Conservation (phyloP, 2,113 vertebrate genomes). For the Pholis gunnellus region DNA sequence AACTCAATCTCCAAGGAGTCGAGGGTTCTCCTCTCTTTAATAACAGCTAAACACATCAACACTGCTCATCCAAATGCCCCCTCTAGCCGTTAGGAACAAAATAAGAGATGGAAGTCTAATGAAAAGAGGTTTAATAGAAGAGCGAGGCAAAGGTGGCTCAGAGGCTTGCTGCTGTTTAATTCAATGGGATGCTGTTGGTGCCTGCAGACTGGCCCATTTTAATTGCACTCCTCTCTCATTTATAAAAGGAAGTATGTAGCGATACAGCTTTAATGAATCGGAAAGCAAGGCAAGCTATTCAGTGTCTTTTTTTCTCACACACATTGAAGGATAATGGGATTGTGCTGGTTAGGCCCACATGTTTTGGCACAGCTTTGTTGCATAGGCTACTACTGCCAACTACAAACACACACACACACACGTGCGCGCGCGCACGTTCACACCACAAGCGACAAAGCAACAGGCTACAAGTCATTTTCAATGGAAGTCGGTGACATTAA, state of each 20-base stretch:
- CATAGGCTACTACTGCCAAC: background rate
- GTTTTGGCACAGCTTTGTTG: slow-evolving; percentile 27
- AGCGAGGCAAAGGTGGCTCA: slow-evolving; percentile 74
- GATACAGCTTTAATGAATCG: slow-evolving; percentile 70
- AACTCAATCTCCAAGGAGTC: slow-evolving; percentile 71
- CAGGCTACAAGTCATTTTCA: background rate
- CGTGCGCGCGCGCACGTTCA: background rate
- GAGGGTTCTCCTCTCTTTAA: slow-evolving; percentile 71
- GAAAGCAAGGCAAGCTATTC: slow-evolving; percentile 60
- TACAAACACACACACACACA: slow-evolving; percentile 8
- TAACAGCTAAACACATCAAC: slow-evolving; percentile 80
- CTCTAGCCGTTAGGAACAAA: slow-evolving; percentile 68
- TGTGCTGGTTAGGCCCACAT: slow-evolving; percentile 55
- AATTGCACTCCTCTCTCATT: slow-evolving; percentile 74
- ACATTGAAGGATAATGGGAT: slow-evolving; percentile 56
- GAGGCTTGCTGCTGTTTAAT: slow-evolving; percentile 76
- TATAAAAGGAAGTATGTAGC: slow-evolving; percentile 63
- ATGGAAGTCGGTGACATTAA: background rate
- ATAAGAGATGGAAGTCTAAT: slow-evolving; percentile 78
- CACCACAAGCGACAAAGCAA: background rate
- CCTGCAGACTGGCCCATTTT: slow-evolving; percentile 73
- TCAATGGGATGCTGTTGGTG: slow-evolving; percentile 71
- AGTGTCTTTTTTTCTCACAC: slow-evolving; percentile 51
- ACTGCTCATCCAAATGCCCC: slow-evolving; percentile 56
- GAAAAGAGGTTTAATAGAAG: slow-evolving; percentile 80